Base-by-base conservation (phyloP, 2,797 vertebrate genomes). In the Phoeniculus purpureus region DNA sequence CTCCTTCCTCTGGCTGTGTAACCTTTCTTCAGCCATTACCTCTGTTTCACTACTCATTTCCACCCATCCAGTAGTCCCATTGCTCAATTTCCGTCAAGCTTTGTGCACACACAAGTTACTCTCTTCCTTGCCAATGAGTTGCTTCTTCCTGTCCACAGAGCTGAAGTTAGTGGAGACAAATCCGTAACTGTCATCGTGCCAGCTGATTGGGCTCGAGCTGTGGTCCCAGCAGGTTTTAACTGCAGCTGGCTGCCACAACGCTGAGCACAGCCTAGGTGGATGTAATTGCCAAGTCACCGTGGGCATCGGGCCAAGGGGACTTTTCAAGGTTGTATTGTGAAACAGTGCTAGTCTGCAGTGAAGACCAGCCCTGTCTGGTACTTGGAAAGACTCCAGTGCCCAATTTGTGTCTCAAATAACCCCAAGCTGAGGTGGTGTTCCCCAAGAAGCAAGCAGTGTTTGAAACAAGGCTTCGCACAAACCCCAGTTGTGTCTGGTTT, bases 161-260 rank as follows among this genome's bases (percentile, higher is more conserved):
- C 12, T 45, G 58, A 86, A 90, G 75, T 66, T 37, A 75, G 70
- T 4, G 3, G 73, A 85, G 75, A 83, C 58, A 82, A 92, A 77
- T 21, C 61, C 22, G 15, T 6, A 61, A 71, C 6, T 93, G 90
- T 90, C 83, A 62, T 27, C 0, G 1, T 80, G 90, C 89, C 91
- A 94, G 74, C 78, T 93, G 72, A 87, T 72, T 15, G 9, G 56
- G 76, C 79, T 78, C 52, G 92, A 89, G 86, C 81, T 26, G 2
- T 66, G 66, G 90, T 91, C 91, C 81, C 94, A 89, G 88, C 90
- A 92, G 91, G 65, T 85, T 92, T 95, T 84, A 71, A 90, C 85
- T 91, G 86, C 84, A 91, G 90, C 32, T 94, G 92, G 92, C 94
- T 95, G 94, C 79, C 81, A 93, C 55, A 72, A 43, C 0, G 3